Percentiles rank a stretch among this genome's conserved stretches.
Conservation (phyloP, 2,888 invertebrate species). For the Amaurobius ferox region DNA sequence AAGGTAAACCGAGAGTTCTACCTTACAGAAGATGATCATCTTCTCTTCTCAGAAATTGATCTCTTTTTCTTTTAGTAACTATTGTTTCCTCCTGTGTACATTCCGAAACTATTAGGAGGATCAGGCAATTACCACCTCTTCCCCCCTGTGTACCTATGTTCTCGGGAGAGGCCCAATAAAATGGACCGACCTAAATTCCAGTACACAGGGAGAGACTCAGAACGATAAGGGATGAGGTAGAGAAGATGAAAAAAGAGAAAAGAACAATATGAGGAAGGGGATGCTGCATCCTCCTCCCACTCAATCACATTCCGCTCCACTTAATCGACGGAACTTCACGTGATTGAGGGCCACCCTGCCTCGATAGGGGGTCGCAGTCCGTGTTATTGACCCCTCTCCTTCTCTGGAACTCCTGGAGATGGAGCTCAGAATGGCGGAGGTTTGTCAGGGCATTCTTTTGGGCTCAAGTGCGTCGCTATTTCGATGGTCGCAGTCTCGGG, state of each 20-base stretch:
- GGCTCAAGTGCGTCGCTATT: slow-evolving; percentile 51
- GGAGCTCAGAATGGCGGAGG: slow-evolving; percentile 22
- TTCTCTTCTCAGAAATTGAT: too few relatives aligned
- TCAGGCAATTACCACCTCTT: background rate
- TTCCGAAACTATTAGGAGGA: background rate
- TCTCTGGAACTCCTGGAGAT: slow-evolving; percentile 25
- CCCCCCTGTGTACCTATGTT: background rate
- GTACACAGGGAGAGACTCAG: background rate
- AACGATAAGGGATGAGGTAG: slow-evolving; percentile 12
- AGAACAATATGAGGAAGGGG: background rate
- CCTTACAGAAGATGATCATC: too few relatives aligned
- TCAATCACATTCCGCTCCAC: slow-evolving; percentile 68
- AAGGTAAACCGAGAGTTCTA: too few relatives aligned
- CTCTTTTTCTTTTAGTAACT: too few relatives aligned
- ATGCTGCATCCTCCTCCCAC: slow-evolving; percentile 35
- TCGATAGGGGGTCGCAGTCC: slow-evolving; percentile 20
- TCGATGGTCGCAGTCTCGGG: slow-evolving; percentile 10
- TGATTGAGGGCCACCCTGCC: slow-evolving; percentile 41
- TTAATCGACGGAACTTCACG: slow-evolving; percentile 65
- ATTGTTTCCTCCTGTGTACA: background rate
- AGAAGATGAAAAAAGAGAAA: slow-evolving; percentile 10
- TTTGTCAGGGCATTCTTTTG: slow-evolving; percentile 33
- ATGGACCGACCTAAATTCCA: slow-evolving; percentile 33
- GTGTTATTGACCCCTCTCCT: slow-evolving; percentile 41
- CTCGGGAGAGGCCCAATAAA: slow-evolving; percentile 40